phyloP scores from a whole-genome alignment of 2,113 vertebrate genomes.

The Corvus hawaiiensis region DNA sequence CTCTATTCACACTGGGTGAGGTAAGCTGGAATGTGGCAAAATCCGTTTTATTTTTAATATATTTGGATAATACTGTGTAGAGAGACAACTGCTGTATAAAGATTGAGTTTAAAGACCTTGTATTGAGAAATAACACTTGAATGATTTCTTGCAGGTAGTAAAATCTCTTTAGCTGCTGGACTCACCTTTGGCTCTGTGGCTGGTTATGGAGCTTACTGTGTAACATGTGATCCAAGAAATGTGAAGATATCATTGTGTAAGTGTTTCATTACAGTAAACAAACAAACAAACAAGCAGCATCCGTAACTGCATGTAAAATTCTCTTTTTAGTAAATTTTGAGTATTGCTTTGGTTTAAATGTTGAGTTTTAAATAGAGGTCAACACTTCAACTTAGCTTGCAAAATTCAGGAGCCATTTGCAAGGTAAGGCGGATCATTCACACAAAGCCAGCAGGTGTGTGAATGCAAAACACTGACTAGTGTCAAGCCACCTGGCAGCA shows the following conservation, averaged over 20 bases:
- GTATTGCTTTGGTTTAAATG: not conserved
- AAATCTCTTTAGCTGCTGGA: slow-evolving; percentile 87
- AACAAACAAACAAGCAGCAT: not conserved
- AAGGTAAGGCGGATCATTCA: not conserved
- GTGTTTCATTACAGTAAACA: slow-evolving; percentile 46
- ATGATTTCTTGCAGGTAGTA: slow-evolving; percentile 75
- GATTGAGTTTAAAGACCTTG: not conserved
- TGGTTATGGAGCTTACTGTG: slow-evolving; percentile 83
- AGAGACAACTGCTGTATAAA: not conserved
- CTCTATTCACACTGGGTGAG: not conserved
- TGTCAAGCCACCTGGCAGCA: not conserved
- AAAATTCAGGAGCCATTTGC: not conserved
- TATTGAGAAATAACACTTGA: not conserved
- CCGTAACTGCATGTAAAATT: not conserved
- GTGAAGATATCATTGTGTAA: slow-evolving; percentile 85
- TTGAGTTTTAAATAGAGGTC: not conserved
- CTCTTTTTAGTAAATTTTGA: not conserved
- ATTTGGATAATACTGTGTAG: not conserved
- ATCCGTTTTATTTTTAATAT: not conserved
- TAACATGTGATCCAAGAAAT: slow-evolving; percentile 78
- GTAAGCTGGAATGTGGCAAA: not conserved
- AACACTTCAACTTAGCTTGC: not conserved
- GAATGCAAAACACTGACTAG: too few relatives aligned
- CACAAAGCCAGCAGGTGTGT: not conserved
- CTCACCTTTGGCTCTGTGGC: slow-evolving; percentile 83